phyloP scores from a whole-genome alignment of 64 coral and sea anemone species.

The Stichodactyla mertensii region DNA sequence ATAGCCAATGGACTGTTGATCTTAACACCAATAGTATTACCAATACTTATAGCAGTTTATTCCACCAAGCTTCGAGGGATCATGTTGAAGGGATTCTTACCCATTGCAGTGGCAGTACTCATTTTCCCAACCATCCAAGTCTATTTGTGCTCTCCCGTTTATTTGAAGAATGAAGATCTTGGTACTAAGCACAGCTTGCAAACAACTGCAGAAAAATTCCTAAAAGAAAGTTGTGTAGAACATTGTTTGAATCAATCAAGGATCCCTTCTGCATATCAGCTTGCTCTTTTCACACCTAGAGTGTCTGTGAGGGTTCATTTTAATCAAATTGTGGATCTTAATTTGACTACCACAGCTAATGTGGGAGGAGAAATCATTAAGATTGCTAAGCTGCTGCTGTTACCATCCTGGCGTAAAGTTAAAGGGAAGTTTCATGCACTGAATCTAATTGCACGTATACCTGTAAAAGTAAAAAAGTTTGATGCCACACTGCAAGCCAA shows the following conservation, averaged over 20 bases:
- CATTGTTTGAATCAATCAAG: conserved; percentile 72
- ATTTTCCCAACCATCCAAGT: conserved; percentile 85
- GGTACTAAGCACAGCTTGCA: conserved; percentile 77
- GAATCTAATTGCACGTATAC: conserved; percentile 76
- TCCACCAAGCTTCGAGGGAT: conserved; percentile 38
- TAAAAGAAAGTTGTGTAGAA: conserved; percentile 75
- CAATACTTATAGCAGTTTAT: conserved; percentile 32
- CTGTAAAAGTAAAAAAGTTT: conserved; percentile 83
- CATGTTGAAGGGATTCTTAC: conserved; percentile 56
- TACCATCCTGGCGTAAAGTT: conserved; percentile 79
- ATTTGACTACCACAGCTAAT: conserved; percentile 56
- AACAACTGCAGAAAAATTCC: conserved; percentile 68
- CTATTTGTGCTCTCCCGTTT: conserved; percentile 89
- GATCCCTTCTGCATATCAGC: conserved; percentile 66
- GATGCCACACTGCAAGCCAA: conserved; percentile 56
- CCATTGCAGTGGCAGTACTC: conserved; percentile 46
- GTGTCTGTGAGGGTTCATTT: conserved; percentile 67
- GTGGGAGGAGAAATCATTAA: conserved; percentile 62
- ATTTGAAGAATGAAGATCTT: conserved; percentile 89
- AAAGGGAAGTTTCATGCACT: conserved; percentile 78
- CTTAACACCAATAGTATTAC: conserved; percentile 23
- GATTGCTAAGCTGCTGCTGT: conserved; percentile 62
- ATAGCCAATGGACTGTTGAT: conserved; percentile 30
- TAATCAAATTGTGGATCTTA: conserved; percentile 75
- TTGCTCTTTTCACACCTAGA: conserved; percentile 80